Percentiles rank a stretch among this genome's conserved stretches.
phyloP scores from a whole-genome alignment of 2,797 vertebrate genomes.

The Lagorchestes hirsutus region DNA sequence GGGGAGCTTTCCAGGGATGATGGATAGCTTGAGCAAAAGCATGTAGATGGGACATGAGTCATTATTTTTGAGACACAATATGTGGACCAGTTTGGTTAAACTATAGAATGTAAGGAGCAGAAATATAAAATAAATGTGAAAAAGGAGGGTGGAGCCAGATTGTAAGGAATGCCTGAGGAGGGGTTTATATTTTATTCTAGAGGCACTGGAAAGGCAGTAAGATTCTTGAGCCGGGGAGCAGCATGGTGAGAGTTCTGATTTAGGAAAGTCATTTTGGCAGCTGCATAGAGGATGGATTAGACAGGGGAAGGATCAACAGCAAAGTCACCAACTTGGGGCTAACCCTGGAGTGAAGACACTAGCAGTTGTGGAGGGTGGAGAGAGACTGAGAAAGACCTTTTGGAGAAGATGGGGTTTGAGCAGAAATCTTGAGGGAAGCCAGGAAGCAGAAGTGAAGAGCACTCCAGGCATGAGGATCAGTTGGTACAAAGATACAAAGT shows the following conservation, averaged over 20 bases:
- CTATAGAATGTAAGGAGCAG: neutral
- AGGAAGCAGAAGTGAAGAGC: no score
- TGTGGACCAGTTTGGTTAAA: neutral
- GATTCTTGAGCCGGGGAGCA: neutral
- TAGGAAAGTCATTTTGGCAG: neutral
- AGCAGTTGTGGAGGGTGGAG: no score
- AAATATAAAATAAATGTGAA: neutral
- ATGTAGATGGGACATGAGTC: neutral
- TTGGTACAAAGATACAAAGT: no score
- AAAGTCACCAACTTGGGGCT: neutral
- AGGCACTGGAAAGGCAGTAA: neutral
- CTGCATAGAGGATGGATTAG: neutral
- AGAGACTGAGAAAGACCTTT: no score
- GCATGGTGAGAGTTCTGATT: neutral
- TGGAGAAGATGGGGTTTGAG: no score
- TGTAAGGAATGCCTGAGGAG: neutral
- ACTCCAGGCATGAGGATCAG: no score
- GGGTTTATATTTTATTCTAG: neutral
- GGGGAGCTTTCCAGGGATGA: neutral
- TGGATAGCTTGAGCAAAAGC: neutral
- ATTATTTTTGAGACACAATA: neutral
- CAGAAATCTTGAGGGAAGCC: no score
- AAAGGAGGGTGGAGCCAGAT: neutral
- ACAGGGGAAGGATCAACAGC: neutral
- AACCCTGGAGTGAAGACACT: no score